These are phyloP conservation scores for Tenrec ecaudatus DNA, from an alignment of 2,113 vertebrate genomes.

Conservation along the genomic window DNA sequence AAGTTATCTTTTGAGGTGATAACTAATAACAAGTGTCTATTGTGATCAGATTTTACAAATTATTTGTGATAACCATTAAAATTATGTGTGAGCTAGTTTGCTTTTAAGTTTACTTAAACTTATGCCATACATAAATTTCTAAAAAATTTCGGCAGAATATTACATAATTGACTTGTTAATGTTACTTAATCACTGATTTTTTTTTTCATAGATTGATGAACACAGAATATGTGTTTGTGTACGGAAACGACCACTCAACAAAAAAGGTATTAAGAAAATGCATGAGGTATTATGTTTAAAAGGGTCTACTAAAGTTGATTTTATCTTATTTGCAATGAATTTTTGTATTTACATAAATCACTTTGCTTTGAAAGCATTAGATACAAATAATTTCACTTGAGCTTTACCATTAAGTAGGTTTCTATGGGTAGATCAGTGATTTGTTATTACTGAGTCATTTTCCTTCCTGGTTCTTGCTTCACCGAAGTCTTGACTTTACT, in stretches of 20 bases:
- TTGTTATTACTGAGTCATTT: slow-evolving; percentile 9
- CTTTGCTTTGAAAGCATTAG: slow-evolving; percentile 28
- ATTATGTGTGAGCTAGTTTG: slow-evolving; percentile 4
- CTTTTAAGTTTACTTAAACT: slow-evolving; percentile 45
- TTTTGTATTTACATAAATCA: slow-evolving; percentile 52
- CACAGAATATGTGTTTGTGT: slow-evolving; percentile 99
- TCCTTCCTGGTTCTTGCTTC: slow-evolving; percentile 42
- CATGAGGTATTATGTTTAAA: slow-evolving; percentile 91
- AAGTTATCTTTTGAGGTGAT: slow-evolving; percentile 38
- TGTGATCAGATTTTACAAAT: slow-evolving; percentile 48
- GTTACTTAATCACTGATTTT: slow-evolving; percentile 9
- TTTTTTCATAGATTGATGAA: slow-evolving; percentile 94
- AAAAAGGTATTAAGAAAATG: slow-evolving; percentile 95
- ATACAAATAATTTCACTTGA: slow-evolving; percentile 27
- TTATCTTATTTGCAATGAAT: slow-evolving; percentile 22
- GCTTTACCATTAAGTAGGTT: neutral
- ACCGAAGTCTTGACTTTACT: slow-evolving; percentile 53
- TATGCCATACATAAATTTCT: slow-evolving; percentile 36
- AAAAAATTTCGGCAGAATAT: slow-evolving; percentile 17
- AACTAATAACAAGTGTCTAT: slow-evolving; percentile 27
- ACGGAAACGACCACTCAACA: slow-evolving; percentile 97
- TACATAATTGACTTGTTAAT: slow-evolving; percentile 14
- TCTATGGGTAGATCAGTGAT: neutral
- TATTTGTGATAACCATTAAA: slow-evolving; percentile 28
- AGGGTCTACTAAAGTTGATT: slow-evolving; percentile 21